Conservation (phyloP, 2,888 invertebrate species). For the Ernsta delagoae region DNA sequence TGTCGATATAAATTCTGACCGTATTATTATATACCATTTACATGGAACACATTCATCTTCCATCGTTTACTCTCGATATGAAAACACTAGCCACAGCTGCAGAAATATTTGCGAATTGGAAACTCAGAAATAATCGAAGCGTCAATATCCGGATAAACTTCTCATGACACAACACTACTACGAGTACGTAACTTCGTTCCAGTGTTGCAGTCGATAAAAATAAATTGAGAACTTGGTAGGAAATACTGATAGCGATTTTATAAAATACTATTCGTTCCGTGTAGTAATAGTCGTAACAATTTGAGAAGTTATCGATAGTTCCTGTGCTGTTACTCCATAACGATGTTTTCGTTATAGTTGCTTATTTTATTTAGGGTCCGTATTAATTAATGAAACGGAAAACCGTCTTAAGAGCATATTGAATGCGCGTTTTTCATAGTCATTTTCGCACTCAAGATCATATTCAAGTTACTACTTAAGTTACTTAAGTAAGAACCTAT, state of each 20-base stretch:
- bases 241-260: constrained; percentile 1
- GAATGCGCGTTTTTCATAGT: too few species aligned
- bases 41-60: neutral
- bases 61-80: neutral
- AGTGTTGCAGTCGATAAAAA: constrained; percentile 1
- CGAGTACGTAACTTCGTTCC: constrained; percentile 8
- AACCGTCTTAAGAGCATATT: too few species aligned
- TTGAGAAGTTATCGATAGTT: neutral
- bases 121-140: constrained; percentile 14
- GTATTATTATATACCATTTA: neutral
- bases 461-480: too few species aligned
- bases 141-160: constrained; percentile 23
- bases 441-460: too few species aligned
- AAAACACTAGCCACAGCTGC: constrained; percentile 3
- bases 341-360: too few species aligned
- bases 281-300: neutral
- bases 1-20: neutral
- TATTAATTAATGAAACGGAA: too few species aligned
- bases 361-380: too few species aligned
- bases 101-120: constrained; percentile 1
- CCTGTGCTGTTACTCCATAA: too few species aligned
- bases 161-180: constrained; percentile 8
- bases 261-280: neutral
- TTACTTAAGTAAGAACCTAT: too few species aligned
- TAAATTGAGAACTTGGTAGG: neutral